These are phyloP conservation scores for Apaloderma vittatum DNA, from an alignment of 2,113 vertebrate species.

Conservation along the genomic window DNA sequence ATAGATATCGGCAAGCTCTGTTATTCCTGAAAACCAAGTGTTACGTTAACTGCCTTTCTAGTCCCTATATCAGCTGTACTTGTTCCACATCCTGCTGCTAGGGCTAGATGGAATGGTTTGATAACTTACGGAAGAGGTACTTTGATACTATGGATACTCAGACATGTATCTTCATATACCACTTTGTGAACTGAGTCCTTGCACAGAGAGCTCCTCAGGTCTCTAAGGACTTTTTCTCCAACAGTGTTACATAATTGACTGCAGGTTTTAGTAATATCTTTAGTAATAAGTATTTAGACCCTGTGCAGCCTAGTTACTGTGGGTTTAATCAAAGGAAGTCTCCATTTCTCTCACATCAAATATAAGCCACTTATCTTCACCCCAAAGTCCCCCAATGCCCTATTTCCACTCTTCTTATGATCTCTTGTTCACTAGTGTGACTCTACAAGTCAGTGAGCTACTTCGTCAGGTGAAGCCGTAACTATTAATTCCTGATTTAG, in stretches of 20 bases:
- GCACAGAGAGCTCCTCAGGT: neutral
- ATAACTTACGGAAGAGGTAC: neutral
- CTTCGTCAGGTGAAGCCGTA: neutral
- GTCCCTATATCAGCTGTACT: neutral
- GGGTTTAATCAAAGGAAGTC: constrained; percentile 1
- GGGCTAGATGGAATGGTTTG: neutral
- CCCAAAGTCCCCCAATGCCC: neutral
- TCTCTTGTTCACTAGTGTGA: neutral
- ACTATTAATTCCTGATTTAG: constrained; percentile 2
- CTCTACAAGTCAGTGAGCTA: neutral
- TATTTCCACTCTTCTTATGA: neutral
- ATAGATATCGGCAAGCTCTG: neutral
- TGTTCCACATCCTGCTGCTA: neutral
- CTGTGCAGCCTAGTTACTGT: neutral
- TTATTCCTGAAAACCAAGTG: neutral
- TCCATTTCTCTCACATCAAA: neutral
- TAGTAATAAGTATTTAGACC: neutral
- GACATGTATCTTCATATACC: neutral
- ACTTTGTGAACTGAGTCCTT: neutral
- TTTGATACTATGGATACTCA: neutral
- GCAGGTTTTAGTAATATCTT: neutral
- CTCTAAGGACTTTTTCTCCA: neutral
- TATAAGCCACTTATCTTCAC: constrained; percentile 3
- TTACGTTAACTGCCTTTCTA: neutral
- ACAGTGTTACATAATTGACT: neutral